A percentile compares a stretch with the other conserved stretches of the same genome.
Conservation (phyloP, 2,113 vertebrate genomes). For the Zosterops japonicus region DNA sequence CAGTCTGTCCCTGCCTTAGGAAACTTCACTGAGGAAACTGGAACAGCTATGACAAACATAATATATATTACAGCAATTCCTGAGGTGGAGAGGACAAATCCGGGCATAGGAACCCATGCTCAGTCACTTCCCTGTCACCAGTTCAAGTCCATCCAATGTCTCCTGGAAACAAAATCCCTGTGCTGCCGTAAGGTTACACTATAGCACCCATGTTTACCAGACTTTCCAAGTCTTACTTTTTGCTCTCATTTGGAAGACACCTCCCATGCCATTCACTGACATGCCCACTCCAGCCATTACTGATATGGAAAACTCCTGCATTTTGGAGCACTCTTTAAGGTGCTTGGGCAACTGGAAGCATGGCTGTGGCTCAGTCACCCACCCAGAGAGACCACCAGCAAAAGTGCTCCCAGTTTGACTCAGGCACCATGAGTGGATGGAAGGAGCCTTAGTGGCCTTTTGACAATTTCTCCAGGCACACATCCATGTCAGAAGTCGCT, state of each 20-base stretch:
- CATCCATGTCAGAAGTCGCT: not conserved
- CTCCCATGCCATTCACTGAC: not conserved
- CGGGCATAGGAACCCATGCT: not conserved
- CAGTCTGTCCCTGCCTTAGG: not conserved
- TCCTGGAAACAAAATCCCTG: not conserved
- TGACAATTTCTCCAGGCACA: not conserved
- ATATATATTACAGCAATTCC: not conserved
- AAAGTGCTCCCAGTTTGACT: not conserved
- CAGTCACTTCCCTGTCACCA: not conserved
- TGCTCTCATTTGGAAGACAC: not conserved
- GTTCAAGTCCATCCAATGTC: not conserved
- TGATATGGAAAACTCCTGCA: not conserved
- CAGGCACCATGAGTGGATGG: fast-evolving
- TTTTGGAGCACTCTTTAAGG: not conserved
- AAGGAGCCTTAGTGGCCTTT: not conserved
- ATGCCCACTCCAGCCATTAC: not conserved
- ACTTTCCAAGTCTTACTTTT: not conserved
- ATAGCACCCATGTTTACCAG: not conserved
- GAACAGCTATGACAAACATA: not conserved
- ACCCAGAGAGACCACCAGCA: not conserved
- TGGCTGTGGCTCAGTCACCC: fast-evolving
- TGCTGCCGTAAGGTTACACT: not conserved
- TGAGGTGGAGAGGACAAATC: not conserved
- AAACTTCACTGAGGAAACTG: not conserved
- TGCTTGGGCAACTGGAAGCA: not conserved